Base-by-base conservation (phyloP, 1,140 invertebrate genomes). In the Euschistus heros region DNA sequence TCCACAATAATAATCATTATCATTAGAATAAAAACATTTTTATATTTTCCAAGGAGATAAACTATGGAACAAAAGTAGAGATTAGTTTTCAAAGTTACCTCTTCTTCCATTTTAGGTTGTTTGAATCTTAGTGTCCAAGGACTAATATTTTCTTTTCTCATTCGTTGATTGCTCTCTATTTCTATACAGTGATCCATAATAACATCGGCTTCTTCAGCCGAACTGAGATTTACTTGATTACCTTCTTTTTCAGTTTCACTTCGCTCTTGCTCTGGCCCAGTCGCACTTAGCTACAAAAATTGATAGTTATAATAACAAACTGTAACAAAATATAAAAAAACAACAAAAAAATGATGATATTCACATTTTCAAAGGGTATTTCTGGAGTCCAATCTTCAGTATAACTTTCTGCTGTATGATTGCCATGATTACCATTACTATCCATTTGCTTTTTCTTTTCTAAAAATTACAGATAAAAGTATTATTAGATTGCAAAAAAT, bases 101-200 rank as follows among this genome's bases (percentile, higher is more conserved):
- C 86, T 17, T 78, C 76, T 73, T 91, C 89, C 67, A 87, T 77
- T 33, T 82, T 80, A 22, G 78, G 74, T 62, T 91, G 86, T 50
- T 88, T 86, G 74, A 97, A 97, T 61, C 86, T 84, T 18, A 97
- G 79, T 2, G 89, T 89, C 85, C 92, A 91, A 4, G 85, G 77
- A 71, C 88, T 86, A 68, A 96, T 87, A 75, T 96, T 92, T 24
- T 91, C 88, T 15, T 85, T 83, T 20, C 92, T 81, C 82, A 97
- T 94, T 64, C 88, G 80, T 71, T 93, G 92, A 75, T 97, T 95
- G 67, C 89, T 94, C 70, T 91, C 89, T 52, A 94, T 92, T 77
- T 97, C 92, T 37, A 96, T 94, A 64, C 84, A 88, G 68, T 91
- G 84, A 69, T 93, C 91, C 67, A 93, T 88, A 66, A 93, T 86